A percentile compares a stretch with the other conserved stretches of the same genome.
Conservation (phyloP, 2,888 invertebrate species). For the Drosophila diplacantha region DNA sequence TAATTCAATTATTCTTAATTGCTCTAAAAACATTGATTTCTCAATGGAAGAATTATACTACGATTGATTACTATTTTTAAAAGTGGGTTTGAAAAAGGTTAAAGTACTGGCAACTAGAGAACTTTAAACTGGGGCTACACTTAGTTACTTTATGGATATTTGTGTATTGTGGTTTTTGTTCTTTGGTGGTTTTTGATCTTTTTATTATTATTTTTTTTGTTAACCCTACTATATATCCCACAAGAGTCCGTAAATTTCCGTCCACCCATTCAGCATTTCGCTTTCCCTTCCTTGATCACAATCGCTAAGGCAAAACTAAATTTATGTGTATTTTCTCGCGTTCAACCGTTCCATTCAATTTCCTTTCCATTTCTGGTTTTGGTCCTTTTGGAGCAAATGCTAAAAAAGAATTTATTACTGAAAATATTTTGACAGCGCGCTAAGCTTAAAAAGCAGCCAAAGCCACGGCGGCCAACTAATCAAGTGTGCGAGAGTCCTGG, state of each 20-base stretch:
- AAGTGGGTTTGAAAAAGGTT: not conserved
- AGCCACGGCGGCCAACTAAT: conserved; percentile 53
- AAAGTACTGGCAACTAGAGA: not conserved
- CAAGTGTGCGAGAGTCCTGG: conserved; percentile 53
- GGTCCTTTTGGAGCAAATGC: conserved; percentile 40
- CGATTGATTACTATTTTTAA: not conserved
- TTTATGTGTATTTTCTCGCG: conserved; percentile 47
- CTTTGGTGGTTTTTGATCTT: no score
- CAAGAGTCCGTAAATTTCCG: not conserved
- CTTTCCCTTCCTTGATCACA: conserved; percentile 15
- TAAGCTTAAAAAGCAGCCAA: conserved; percentile 67
- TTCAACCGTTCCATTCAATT: conserved; percentile 43
- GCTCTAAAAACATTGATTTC: not conserved
- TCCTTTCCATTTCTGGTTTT: conserved; percentile 47
- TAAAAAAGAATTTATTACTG: conserved; percentile 66
- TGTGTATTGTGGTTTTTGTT: not conserved
- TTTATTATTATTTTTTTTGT: no score
- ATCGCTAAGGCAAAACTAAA: conserved; percentile 27
- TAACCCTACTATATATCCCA: not conserved
- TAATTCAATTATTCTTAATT: not conserved
- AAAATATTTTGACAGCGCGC: conserved; percentile 75
- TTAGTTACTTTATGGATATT: not conserved
- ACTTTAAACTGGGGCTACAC: not conserved
- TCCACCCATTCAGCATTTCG: not conserved
- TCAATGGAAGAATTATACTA: not conserved